Percentiles rank a stretch among this genome's conserved stretches.
Conservation (phyloP, 2,797 vertebrate species). For the Phataginus tricuspis region DNA sequence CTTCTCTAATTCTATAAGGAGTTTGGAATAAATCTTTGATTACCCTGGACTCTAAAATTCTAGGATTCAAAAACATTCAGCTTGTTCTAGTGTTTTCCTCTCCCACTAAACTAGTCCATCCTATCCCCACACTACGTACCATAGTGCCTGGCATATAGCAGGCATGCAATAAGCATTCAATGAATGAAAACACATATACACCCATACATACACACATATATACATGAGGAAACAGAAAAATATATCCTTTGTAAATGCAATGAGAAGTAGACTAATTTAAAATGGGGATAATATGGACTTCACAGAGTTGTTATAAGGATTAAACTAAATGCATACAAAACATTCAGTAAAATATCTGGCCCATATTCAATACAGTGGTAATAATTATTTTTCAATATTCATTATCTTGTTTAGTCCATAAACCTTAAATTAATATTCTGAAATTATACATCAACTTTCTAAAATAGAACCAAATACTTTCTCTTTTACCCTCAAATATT, state of each 20-base stretch:
- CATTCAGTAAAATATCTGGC: neutral
- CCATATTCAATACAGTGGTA: neutral
- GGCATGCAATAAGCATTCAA: neutral
- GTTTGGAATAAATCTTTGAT: constrained; percentile 22
- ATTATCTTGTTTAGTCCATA: neutral
- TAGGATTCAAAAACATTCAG: constrained; percentile 3
- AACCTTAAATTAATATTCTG: constrained; percentile 3
- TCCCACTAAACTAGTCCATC: neutral
- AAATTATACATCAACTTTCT: constrained; percentile 36
- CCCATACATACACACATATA: neutral
- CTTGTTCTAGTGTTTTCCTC: neutral
- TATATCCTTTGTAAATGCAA: neutral
- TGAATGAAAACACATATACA: neutral
- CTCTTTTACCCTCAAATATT: neutral
- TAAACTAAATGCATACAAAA: neutral
- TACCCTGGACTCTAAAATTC: neutral
- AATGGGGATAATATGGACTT: neutral
- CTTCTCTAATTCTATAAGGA: neutral
- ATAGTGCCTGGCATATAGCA: neutral
- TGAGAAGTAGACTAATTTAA: neutral
- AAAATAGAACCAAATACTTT: constrained; percentile 16
- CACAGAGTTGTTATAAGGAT: neutral
- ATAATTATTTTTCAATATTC: neutral
- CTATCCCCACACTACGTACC: neutral
- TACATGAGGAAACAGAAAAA: neutral